These are phyloP conservation scores for Morphnarchus princeps DNA, from an alignment of 2,113 vertebrate species.

Conservation along the genomic window DNA sequence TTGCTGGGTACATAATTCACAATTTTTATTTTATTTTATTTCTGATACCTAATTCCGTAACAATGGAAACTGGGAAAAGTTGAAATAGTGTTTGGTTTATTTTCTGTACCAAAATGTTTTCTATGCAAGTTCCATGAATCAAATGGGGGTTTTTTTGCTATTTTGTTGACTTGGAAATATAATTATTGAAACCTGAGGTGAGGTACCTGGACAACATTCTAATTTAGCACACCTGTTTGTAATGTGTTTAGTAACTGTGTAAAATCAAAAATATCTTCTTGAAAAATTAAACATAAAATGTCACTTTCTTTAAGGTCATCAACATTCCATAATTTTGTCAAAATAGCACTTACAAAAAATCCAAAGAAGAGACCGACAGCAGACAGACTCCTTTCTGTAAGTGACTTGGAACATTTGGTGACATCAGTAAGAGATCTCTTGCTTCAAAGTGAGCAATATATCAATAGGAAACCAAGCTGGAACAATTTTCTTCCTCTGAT, in stretches of 20 bases:
- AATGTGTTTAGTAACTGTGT: not conserved
- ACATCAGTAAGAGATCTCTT: not conserved
- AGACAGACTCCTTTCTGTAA: slow-evolving; percentile 92
- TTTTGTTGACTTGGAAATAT: not conserved
- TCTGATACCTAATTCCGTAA: not conserved
- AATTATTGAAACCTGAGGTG: not conserved
- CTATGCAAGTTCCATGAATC: not conserved
- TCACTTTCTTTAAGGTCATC: slow-evolving; percentile 79
- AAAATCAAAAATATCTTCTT: not conserved
- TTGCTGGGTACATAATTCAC: not conserved
- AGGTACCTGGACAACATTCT: not conserved
- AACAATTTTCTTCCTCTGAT: not conserved
- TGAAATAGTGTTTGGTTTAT: not conserved
- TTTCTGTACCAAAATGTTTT: not conserved
- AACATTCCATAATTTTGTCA: slow-evolving; percentile 94
- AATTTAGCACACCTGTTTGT: not conserved
- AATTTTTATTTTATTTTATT: not conserved
- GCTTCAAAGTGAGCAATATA: not conserved
- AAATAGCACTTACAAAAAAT: slow-evolving; percentile 95
- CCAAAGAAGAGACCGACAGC: slow-evolving; percentile 98
- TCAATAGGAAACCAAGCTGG: not conserved
- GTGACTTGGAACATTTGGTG: not conserved
- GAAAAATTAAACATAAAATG: not conserved
- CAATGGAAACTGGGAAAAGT: not conserved
- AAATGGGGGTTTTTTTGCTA: accelerated